Evolutionary conservation across 2,888 invertebrate genomes (phyloP).

Genomic region (Mellilla xanthometata): DNA sequence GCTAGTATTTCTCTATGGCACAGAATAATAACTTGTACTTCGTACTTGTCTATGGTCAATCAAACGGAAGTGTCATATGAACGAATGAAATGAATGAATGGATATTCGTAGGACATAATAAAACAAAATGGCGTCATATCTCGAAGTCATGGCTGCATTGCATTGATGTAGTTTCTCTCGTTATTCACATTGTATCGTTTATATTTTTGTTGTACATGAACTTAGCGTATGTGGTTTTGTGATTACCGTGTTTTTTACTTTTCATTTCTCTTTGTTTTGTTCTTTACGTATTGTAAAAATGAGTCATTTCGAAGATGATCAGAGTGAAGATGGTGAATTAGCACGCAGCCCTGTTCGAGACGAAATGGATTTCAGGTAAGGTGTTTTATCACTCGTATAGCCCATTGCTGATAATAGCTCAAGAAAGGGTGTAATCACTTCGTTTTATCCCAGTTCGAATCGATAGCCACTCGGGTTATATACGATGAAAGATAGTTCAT

Average conservation of each 20-base stretch:
- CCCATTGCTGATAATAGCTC: no score
- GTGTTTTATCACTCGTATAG: no score
- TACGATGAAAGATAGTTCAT: no score
- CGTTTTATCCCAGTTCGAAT: no score
- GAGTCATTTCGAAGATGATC: slow-evolving; percentile 85
- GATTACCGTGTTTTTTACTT: slow-evolving; percentile 19
- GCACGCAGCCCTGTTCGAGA: slow-evolving; percentile 87
- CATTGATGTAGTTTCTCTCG: slow-evolving; percentile 10
- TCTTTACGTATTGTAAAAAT: slow-evolving; percentile 38
- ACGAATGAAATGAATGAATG: not conserved
- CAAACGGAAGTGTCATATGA: slow-evolving; percentile 9
- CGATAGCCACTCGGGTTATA: no score
- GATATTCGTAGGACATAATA: not conserved
- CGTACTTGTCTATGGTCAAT: no score
- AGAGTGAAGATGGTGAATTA: slow-evolving; percentile 93
- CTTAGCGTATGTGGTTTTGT: slow-evolving; percentile 7
- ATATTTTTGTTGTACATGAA: slow-evolving; percentile 10
- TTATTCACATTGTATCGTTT: slow-evolving; percentile 11
- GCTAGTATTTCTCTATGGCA: no score
- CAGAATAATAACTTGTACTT: no score
- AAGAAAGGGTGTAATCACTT: no score
- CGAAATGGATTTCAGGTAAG: slow-evolving; percentile 80
- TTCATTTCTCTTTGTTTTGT: slow-evolving; percentile 23
- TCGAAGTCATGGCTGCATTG: slow-evolving; percentile 1
- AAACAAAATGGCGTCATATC: slow-evolving; percentile 46